Percentiles rank a stretch among this genome's conserved stretches.
These are phyloP conservation scores for Myotis daubentonii DNA, from an alignment of 2,797 vertebrate genomes.

Conservation along the genomic window DNA sequence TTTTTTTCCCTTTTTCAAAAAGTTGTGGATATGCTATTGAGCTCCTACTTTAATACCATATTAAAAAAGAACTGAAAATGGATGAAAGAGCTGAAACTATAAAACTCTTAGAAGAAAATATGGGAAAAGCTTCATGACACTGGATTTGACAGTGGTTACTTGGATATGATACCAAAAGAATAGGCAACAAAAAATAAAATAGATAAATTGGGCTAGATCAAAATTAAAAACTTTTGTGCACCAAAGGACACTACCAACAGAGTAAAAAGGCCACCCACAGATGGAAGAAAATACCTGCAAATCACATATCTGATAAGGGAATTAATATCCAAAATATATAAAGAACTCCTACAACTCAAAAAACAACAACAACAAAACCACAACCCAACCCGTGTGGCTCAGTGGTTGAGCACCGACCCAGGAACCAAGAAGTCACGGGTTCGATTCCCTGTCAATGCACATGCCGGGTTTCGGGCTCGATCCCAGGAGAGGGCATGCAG, in stretches of 20 bases:
- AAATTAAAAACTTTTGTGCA: neutral
- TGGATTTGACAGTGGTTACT: neutral
- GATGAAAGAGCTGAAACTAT: neutral
- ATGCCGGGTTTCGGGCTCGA: neutral
- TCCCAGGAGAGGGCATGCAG: neutral
- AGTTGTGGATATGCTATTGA: neutral
- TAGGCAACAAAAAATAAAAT: neutral
- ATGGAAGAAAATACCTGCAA: neutral
- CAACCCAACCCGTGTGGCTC: neutral
- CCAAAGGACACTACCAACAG: neutral
- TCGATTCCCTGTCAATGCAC: neutral
- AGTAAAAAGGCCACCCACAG: neutral
- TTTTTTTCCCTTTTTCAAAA: neutral
- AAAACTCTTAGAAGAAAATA: conserved; percentile 9
- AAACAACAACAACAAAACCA: neutral
- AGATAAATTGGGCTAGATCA: neutral
- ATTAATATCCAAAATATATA: conserved; percentile 8
- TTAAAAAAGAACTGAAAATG: conserved; percentile 1
- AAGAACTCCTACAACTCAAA: neutral
- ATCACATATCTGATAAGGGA: neutral
- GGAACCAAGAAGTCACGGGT: neutral
- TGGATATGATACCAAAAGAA: neutral
- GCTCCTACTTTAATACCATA: neutral
- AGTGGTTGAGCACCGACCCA: neutral
- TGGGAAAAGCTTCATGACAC: neutral